A percentile compares a stretch with the other conserved stretches of the same genome.
phyloP scores from a whole-genome alignment of 1,140 invertebrate species.

The Bombus ignitus region DNA sequence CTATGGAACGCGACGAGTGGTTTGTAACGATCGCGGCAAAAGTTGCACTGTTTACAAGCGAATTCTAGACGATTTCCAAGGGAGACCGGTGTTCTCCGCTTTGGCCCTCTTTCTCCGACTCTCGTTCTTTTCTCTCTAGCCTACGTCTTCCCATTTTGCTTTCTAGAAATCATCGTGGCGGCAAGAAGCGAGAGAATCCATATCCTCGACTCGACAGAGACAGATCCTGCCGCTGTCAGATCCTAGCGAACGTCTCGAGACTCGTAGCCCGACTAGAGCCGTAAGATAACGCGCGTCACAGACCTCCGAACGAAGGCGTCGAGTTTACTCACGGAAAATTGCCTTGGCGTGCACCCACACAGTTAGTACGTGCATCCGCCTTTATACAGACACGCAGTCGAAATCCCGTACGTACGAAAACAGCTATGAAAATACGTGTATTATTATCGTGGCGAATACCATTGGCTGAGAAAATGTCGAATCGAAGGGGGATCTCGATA shows the following conservation, averaged over 20 bases:
- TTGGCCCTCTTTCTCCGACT: slow-evolving; percentile 35
- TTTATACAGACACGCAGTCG: not conserved
- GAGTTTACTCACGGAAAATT: slow-evolving; percentile 68
- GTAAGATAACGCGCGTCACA: slow-evolving; percentile 63
- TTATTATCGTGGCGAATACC: too few species aligned
- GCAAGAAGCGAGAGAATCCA: slow-evolving; percentile 48
- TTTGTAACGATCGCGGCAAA: slow-evolving; percentile 4
- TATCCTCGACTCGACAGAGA: slow-evolving; percentile 54
- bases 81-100: slow-evolving; percentile 23
- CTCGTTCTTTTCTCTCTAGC: not conserved
- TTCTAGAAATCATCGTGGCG: slow-evolving; percentile 37
- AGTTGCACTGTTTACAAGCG: slow-evolving; percentile 3
- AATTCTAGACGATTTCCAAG: slow-evolving; percentile 54
- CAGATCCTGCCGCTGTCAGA: slow-evolving; percentile 58
- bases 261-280: slow-evolving; percentile 34
- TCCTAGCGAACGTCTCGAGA: slow-evolving; percentile 37
- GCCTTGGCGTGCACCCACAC: slow-evolving; percentile 37
- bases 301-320: slow-evolving; percentile 56
- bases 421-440: too few species aligned
- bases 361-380: not conserved
- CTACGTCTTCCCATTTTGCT: slow-evolving; percentile 1
- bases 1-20: not conserved
- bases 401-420: not conserved
- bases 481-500: too few species aligned
- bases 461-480: too few species aligned